Evolutionary conservation across 2,113 vertebrate species (phyloP), one percentile per base, ranked within the genome.

Genomic region (Pavo muticus): DNA sequence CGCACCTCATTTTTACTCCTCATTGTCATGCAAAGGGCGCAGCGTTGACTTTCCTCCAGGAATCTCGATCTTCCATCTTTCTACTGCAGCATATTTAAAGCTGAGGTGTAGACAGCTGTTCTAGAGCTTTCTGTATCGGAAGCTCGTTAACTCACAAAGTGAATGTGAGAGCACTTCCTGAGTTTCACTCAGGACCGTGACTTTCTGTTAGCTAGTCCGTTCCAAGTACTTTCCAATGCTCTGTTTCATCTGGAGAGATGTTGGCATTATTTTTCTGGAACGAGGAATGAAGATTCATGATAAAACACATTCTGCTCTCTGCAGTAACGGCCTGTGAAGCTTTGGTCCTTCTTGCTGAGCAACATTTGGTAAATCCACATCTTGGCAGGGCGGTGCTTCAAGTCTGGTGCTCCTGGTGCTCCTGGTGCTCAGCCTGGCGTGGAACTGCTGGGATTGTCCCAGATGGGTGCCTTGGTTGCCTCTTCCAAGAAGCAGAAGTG

Each of bases 1-100:
- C 70, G 50, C 7, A 0, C 68, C 84, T 85, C 23, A 3, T 44
- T 92, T 87, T 89, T 87, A 61, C 82, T 37, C 71, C 60, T 91
- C 56, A 11, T 68, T 90, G 75, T 67, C 82, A 74, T 92, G 91
- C 11, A 23, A 30, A 91, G 85, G 84, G 17, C 18, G 35, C 87
- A 87, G 85, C 27, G 59, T n/a, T 59, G 27, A 20, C 81, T 91
- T 45, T 50, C 40, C 84, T 93, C 75, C 52, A 74, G 54, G 75
- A 70, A 77, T 56, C 82, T 64, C 57, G 10, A n/a, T 75, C 71
- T 72, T 84, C 67, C 21, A 56, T 91, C 67, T 91, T 85, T 15
- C 7, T 16, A 15, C 56, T 21, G 15, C 1, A 44, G 39, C 11
- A n/a, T 59, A 52, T 78, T 44, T 15, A 13, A 69, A 74, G 44